phyloP scores from a whole-genome alignment of 2,888 invertebrate genomes.

The Cyclophora punctaria region DNA sequence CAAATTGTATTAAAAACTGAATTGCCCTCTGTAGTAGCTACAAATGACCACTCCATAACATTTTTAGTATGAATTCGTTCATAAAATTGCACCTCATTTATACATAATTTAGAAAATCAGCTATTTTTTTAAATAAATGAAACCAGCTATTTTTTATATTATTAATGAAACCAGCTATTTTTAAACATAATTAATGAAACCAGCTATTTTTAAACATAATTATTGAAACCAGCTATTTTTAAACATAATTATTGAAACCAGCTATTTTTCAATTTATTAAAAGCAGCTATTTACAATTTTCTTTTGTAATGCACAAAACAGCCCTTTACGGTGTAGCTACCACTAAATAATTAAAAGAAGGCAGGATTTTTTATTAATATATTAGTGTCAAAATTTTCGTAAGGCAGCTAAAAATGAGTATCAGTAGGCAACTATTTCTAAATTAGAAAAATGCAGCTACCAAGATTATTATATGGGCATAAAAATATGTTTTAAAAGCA shows the following conservation, averaged over 20 bases:
- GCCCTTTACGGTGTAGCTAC: conserved; percentile 8
- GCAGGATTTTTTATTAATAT: too few species aligned
- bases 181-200: conserved; percentile 2
- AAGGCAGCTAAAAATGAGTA: too few species aligned
- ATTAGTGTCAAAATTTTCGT: too few species aligned
- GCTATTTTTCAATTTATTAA: background rate
- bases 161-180: background rate
- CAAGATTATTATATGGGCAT: too few species aligned
- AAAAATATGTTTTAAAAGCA: too few species aligned
- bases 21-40: conserved; percentile 37
- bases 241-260: too few species aligned
- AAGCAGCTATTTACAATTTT: background rate
- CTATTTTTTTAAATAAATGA: background rate
- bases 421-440: too few species aligned
- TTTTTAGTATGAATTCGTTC: background rate
- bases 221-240: too few species aligned
- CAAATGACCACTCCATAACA: background rate
- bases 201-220: conserved; percentile 11
- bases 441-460: too few species aligned
- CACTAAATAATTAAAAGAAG: background rate
- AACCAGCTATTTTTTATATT: conserved; percentile 6
- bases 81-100: background rate
- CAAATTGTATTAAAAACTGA: background rate
- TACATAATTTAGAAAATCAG: background rate
- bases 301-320: too few species aligned